A percentile compares a stretch with the other conserved stretches of the same genome.
Conservation (phyloP, 2,888 invertebrate species). For the Hoplodrina ambigua region DNA sequence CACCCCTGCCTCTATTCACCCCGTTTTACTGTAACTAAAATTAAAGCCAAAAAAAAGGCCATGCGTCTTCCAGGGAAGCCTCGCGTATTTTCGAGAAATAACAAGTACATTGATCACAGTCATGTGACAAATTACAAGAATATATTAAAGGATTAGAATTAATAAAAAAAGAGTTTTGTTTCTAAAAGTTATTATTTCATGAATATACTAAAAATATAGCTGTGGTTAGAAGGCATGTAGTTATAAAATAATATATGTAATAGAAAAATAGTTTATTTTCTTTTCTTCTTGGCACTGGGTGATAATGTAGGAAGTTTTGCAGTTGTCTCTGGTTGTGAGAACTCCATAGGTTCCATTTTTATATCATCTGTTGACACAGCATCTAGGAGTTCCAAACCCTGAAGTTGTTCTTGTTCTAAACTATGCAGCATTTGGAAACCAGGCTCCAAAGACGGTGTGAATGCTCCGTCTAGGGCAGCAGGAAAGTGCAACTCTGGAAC, state of each 20-base stretch:
- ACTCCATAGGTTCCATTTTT: slow-evolving; percentile 85
- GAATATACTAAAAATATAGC: neutral
- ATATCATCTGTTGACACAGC: slow-evolving; percentile 82
- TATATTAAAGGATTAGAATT: too few relatives aligned
- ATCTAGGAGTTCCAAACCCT: slow-evolving; percentile 84
- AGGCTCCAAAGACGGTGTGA: slow-evolving; percentile 91
- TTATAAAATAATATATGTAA: slow-evolving; percentile 15
- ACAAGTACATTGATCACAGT: too few relatives aligned
- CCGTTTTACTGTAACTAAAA: too few relatives aligned
- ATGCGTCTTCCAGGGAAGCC: too few relatives aligned
- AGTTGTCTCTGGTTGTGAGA: slow-evolving; percentile 80
- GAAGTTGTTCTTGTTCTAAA: slow-evolving; percentile 90
- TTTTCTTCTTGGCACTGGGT: slow-evolving; percentile 85
- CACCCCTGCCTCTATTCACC: too few relatives aligned
- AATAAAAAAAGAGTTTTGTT: neutral
- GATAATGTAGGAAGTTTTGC: slow-evolving; percentile 79
- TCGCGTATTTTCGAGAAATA: too few relatives aligned
- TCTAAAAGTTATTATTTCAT: slow-evolving; percentile 11
- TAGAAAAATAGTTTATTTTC: slow-evolving; percentile 74
- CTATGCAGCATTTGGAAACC: slow-evolving; percentile 92
- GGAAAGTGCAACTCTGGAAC: slow-evolving; percentile 90
- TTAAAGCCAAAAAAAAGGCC: too few relatives aligned
- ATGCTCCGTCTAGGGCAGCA: slow-evolving; percentile 86
- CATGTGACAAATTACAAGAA: too few relatives aligned
- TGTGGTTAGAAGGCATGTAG: slow-evolving; percentile 3